A percentile compares a stretch with the other conserved stretches of the same genome.
Conservation (phyloP, 2,888 invertebrate species). For the Altica lythri region DNA sequence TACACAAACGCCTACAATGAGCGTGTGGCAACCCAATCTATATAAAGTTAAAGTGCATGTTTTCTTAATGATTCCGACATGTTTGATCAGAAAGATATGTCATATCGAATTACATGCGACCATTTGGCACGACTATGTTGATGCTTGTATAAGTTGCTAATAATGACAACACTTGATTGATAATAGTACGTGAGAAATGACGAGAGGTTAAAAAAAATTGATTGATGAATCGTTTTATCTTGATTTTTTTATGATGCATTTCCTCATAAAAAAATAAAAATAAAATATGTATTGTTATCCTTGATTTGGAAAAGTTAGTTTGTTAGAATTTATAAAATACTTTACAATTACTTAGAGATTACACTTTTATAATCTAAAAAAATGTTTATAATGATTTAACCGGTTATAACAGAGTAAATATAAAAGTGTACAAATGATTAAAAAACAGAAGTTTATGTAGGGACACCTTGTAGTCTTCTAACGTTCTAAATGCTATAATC, state of each 20-base stretch:
- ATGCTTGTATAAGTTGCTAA: constrained; percentile 16
- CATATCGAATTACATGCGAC: constrained; percentile 49
- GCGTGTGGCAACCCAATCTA: constrained; percentile 16
- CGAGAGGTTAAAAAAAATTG: constrained; percentile 13
- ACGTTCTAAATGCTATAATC: no score
- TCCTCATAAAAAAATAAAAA: no score
- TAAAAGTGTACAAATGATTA: no score
- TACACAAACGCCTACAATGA: constrained; percentile 7
- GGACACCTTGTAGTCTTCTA: no score
- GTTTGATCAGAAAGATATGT: constrained; percentile 51
- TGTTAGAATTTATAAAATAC: no score
- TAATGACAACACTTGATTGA: constrained; percentile 25
- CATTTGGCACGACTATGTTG: constrained; percentile 20
- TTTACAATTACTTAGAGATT: no score
- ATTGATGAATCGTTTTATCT: constrained; percentile 19
- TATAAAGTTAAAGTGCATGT: constrained; percentile 20
- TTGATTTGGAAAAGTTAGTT: no score
- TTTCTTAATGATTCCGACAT: constrained; percentile 41
- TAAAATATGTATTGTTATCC: no score
- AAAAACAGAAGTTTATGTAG: no score
- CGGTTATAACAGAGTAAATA: no score
- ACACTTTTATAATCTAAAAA: no score
- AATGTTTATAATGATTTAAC: no score
- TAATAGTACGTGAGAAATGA: constrained; percentile 18
- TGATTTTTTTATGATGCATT: neutral